Percentiles rank a stretch among this genome's conserved stretches.
Evolutionary conservation across 1,140 invertebrate species (phyloP).

Genomic region (Phocides pigmalion): DNA sequence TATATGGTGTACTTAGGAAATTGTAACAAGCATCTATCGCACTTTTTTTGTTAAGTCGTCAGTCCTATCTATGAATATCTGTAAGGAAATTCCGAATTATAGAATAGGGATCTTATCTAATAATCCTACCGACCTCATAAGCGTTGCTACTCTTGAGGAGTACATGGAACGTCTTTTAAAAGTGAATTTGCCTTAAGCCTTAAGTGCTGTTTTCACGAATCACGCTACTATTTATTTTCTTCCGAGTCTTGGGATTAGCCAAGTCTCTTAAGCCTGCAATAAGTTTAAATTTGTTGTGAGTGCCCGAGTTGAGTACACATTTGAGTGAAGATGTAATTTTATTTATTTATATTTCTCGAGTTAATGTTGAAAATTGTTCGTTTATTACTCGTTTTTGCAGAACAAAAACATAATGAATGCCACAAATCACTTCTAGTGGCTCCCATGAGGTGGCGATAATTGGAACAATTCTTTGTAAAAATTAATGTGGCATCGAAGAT

Average conservation of each 20-base stretch:
- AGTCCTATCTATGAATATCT: too few species aligned
- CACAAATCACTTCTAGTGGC: neutral
- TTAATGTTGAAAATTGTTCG: neutral
- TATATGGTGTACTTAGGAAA: too few species aligned
- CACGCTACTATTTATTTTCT: neutral
- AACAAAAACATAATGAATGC: neutral
- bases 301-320: neutral
- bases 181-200: too few species aligned
- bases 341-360: neutral
- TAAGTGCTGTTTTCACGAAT: neutral
- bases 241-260: neutral
- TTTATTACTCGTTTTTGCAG: neutral
- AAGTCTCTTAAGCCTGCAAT: neutral
- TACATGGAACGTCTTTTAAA: too few species aligned
- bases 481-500: neutral
- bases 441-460: neutral
- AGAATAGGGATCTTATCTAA: too few species aligned
- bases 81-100: too few species aligned
- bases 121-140: too few species aligned
- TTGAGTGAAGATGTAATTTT: neutral
- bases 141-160: too few species aligned
- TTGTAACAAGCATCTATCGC: too few species aligned
- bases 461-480: conserved; percentile 4
- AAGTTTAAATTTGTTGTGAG: neutral
- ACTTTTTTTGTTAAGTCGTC: too few species aligned